A percentile compares a stretch with the other conserved stretches of the same genome.
These are phyloP conservation scores for Tortrix viridana DNA, from an alignment of 2,888 invertebrate species.

Conservation along the genomic window DNA sequence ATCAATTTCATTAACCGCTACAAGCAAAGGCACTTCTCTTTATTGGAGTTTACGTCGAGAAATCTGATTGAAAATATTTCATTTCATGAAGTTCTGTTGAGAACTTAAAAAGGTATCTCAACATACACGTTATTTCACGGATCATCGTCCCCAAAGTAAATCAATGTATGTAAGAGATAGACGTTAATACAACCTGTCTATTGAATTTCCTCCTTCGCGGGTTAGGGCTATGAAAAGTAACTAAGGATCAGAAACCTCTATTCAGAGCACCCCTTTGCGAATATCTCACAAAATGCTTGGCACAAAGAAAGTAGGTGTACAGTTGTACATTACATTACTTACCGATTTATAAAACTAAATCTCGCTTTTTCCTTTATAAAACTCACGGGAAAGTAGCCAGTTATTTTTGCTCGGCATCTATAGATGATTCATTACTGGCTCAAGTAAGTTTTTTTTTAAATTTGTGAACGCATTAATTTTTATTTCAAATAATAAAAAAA, in stretches of 20 bases:
- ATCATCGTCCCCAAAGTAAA: constrained; percentile 30
- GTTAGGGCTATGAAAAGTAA: constrained; percentile 56
- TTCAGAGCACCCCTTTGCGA: constrained; percentile 57
- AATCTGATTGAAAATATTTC: neutral
- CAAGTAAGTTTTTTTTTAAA: too few relatives aligned
- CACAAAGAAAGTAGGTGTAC: constrained; percentile 50
- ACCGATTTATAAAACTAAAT: constrained; percentile 8
- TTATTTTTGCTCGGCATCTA: too few relatives aligned
- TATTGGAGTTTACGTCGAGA: neutral
- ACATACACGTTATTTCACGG: constrained; percentile 15
- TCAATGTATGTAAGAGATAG: constrained; percentile 31
- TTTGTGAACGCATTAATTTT: too few relatives aligned
- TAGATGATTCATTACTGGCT: too few relatives aligned
- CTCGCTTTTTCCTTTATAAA: neutral
- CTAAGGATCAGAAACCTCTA: constrained; percentile 58
- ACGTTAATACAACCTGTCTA: constrained; percentile 40
- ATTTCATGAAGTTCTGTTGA: neutral
- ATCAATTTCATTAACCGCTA: neutral
- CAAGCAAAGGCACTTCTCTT: neutral
- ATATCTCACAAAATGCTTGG: constrained; percentile 59
- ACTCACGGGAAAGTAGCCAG: too few relatives aligned
- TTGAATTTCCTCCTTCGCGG: constrained; percentile 48
- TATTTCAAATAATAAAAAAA: too few relatives aligned
- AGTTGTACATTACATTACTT: constrained; percentile 16
- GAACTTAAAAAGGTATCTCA: neutral